Percentiles rank a stretch among this genome's conserved stretches.
Conservation (phyloP, 2,797 vertebrate genomes). For the Schizopygopsis pylzovi region DNA sequence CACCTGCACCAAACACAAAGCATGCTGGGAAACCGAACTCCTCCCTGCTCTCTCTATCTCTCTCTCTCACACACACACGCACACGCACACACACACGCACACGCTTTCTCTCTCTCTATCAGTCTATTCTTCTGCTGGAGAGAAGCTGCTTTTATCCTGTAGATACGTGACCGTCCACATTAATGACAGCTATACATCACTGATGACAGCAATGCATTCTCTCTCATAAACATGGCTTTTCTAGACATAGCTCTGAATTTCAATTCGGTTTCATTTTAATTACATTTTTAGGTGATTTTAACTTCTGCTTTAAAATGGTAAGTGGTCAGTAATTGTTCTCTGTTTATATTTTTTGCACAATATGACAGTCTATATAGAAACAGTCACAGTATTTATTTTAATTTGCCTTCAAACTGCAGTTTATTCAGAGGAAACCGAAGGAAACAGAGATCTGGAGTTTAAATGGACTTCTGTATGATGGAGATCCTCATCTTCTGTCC, state of each 20-base stretch:
- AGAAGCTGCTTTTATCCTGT: not conserved
- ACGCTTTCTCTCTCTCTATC: not conserved
- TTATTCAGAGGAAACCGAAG: not conserved
- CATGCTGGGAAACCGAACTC: constrained; percentile 31
- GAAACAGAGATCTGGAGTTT: not conserved
- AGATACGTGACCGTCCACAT: not conserved
- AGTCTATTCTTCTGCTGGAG: not conserved
- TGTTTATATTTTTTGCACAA: not conserved
- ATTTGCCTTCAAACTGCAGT: not conserved
- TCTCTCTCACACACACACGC: not conserved
- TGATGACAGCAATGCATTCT: constrained; percentile 8
- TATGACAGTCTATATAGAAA: too few relatives aligned
- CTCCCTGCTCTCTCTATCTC: not conserved
- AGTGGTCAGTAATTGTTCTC: not conserved
- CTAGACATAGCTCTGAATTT: not conserved
- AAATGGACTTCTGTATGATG: not conserved
- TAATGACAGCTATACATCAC: not conserved
- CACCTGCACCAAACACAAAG: constrained; percentile 27
- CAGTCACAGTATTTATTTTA: not conserved
- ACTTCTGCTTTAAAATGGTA: not conserved
- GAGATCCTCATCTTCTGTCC: not conserved
- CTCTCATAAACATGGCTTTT: not conserved
- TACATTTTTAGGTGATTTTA: not conserved
- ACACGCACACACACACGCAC: too few relatives aligned
- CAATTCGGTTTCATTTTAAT: not conserved